These are phyloP conservation scores for Meiosimyza platycephala DNA, from an alignment of 2,888 invertebrate genomes.

Conservation along the genomic window DNA sequence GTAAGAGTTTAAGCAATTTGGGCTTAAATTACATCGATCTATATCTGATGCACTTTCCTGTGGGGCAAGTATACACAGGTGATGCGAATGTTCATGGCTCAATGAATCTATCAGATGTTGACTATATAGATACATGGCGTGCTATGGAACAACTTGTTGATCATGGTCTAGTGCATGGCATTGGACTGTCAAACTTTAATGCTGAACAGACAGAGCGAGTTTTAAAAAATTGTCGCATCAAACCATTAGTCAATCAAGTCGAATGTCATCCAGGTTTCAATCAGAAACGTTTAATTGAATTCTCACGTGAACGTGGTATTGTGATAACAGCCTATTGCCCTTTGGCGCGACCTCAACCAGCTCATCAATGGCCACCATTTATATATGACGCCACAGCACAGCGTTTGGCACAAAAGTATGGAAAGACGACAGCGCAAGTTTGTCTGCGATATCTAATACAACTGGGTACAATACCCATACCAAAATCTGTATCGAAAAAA, in stretches of 20 bases:
- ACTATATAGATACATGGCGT: conserved; percentile 64
- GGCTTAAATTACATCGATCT: conserved; percentile 81
- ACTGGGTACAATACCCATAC: conserved; percentile 69
- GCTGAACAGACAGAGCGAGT: conserved; percentile 61
- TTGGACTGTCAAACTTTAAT: conserved; percentile 64
- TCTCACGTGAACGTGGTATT: conserved; percentile 75
- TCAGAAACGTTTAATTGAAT: conserved; percentile 72
- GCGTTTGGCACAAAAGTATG: conserved; percentile 71
- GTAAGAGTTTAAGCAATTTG: conserved; percentile 73
- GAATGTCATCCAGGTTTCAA: conserved; percentile 66
- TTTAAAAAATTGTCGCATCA: conserved; percentile 59
- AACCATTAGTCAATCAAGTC: conserved; percentile 64
- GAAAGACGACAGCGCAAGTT: conserved; percentile 74
- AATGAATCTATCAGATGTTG: conserved; percentile 57
- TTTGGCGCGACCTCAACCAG: conserved; percentile 74
- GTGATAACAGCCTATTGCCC: conserved; percentile 79
- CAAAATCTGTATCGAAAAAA: conserved; percentile 70
- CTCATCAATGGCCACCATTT: conserved; percentile 69
- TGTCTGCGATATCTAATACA: conserved; percentile 73
- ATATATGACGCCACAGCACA: conserved; percentile 65
- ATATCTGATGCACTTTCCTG: conserved; percentile 85
- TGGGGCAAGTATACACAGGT: conserved; percentile 73
- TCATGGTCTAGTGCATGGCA: conserved; percentile 58
- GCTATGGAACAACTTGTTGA: conserved; percentile 64
- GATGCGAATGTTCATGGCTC: conserved; percentile 64